Percentiles rank a stretch among this genome's conserved stretches.
Evolutionary conservation across 2,113 vertebrate species (phyloP).

Genomic region (Paradoxurus hermaphroditus): DNA sequence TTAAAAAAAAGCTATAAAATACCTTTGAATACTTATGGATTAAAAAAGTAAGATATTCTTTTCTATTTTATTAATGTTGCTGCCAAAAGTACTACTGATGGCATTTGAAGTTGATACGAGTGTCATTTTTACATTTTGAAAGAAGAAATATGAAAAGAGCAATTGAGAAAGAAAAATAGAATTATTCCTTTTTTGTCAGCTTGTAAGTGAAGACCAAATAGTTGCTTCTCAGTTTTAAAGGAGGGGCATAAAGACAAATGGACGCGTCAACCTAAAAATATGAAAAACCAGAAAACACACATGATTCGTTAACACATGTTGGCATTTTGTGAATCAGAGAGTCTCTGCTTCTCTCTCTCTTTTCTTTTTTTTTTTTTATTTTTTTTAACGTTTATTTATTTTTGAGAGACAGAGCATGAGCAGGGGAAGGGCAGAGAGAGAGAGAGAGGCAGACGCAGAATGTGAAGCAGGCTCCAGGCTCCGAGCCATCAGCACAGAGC

Average conservation of each 20-base stretch:
- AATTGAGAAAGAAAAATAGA: slow-evolving; percentile 19
- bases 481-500: too few relatives aligned
- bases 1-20: slow-evolving; percentile 28
- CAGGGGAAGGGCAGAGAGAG: too few relatives aligned
- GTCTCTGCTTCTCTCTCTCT: not conserved
- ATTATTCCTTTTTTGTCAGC: not conserved
- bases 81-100: not conserved
- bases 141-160: not conserved
- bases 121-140: not conserved
- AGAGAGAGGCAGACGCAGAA: too few relatives aligned
- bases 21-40: not conserved
- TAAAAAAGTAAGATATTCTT: not conserved
- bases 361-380: too few relatives aligned
- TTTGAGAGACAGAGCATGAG: too few relatives aligned
- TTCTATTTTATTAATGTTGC: slow-evolving; percentile 18
- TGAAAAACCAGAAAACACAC: not conserved
- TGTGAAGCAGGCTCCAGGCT: too few relatives aligned
- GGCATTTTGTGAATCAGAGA: not conserved
- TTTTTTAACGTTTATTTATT: too few relatives aligned
- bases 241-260: not conserved
- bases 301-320: not conserved
- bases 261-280: not conserved
- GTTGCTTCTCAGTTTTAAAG: not conserved
- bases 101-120: not conserved
- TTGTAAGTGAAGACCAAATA: not conserved